Conservation (phyloP, 1,140 invertebrate genomes). For the Plectus sambesii region DNA sequence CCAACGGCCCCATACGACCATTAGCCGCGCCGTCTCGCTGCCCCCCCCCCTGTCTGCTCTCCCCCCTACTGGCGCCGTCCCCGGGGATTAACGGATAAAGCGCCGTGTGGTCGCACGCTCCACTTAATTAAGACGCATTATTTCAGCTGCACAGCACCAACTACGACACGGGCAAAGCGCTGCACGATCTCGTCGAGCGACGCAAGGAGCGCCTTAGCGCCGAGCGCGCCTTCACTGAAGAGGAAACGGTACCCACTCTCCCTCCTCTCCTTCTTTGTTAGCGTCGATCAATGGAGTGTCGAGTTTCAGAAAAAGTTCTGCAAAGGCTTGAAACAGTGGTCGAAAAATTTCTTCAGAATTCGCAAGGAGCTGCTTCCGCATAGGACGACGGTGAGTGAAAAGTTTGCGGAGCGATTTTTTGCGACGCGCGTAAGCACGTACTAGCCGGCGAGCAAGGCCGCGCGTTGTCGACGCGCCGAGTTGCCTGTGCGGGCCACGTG, state of each 20-base stretch:
- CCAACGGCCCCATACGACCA: no score
- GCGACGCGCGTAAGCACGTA: no score
- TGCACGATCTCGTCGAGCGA: conserved; percentile 89
- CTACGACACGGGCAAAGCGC: conserved; percentile 83
- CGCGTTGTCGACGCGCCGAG: no score
- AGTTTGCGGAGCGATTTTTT: no score
- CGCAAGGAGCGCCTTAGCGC: conserved; percentile 89
- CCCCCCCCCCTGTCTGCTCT: neutral
- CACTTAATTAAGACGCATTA: neutral
- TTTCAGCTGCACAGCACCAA: conserved; percentile 73
- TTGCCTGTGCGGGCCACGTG: no score
- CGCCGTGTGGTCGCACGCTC: neutral
- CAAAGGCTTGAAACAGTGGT: no score
- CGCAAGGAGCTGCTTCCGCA: no score
- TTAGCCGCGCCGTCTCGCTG: no score
- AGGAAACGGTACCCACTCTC: conserved; percentile 73
- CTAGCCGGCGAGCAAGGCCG: no score
- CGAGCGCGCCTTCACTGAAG: conserved; percentile 93
- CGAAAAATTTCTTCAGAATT: no score
- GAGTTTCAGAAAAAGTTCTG: no score
- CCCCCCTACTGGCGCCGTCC: neutral
- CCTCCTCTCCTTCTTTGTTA: conserved; percentile 15
- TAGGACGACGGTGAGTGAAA: no score
- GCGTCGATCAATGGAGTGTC: conserved; percentile 48
- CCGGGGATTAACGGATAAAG: neutral